Evolutionary conservation across 2,888 invertebrate genomes (phyloP).

Genomic region (Alloplasta piceator): DNA sequence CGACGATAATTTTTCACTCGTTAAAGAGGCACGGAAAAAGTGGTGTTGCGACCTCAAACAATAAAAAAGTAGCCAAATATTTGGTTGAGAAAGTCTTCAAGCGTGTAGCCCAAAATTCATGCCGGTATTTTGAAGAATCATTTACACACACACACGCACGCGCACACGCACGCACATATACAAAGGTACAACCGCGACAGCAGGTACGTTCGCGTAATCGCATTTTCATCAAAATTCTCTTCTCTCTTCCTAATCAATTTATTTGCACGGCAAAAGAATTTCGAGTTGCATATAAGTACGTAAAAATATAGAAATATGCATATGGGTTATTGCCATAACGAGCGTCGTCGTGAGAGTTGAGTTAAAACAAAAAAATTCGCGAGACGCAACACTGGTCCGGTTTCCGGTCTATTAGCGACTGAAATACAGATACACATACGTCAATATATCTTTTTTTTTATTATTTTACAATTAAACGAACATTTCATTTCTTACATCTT

Average conservation of each 20-base stretch:
- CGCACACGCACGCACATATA: not conserved
- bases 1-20: no score
- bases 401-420: slow-evolving; percentile 41
- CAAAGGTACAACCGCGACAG: slow-evolving; percentile 63
- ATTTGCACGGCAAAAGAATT: no score
- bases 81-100: no score
- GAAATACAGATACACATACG: slow-evolving; percentile 57
- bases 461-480: slow-evolving; percentile 36
- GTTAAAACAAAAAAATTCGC: not conserved
- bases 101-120: no score
- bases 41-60: no score
- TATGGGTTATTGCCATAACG: slow-evolving; percentile 11
- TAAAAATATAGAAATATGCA: slow-evolving; percentile 55
- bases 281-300: slow-evolving; percentile 53
- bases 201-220: slow-evolving; percentile 66
- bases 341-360: slow-evolving; percentile 26
- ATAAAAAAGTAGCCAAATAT: no score
- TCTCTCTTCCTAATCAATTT: slow-evolving; percentile 10
- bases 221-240: slow-evolving; percentile 26
- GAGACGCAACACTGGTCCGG: slow-evolving; percentile 35
- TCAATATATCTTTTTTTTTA: slow-evolving; percentile 43
- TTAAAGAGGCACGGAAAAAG: no score
- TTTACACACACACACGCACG: not conserved
- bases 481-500: not conserved
- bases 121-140: not conserved